Conservation (phyloP, 1,140 invertebrate species). For the Sminthurinus signatus region DNA sequence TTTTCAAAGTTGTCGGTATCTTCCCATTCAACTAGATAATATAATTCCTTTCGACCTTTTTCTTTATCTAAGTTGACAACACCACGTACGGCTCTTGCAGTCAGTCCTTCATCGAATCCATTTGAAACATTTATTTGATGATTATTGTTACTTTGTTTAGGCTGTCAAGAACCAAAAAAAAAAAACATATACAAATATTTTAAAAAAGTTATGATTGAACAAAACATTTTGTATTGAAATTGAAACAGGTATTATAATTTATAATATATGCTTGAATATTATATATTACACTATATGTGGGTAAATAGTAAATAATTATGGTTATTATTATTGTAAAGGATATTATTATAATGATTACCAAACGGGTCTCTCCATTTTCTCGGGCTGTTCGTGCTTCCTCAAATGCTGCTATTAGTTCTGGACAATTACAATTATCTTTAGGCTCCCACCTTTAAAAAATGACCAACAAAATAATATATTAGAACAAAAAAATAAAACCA, state of each 20-base stretch:
- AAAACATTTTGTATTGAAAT: not conserved
- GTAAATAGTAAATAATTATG: not conserved
- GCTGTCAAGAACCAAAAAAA: not conserved
- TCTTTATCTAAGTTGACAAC: conserved; percentile 4
- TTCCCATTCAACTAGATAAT: conserved; percentile 5
- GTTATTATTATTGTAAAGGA: not conserved
- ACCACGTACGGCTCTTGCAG: not conserved
- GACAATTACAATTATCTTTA: conserved; percentile 1
- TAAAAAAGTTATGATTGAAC: not conserved
- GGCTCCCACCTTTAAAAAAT: not conserved
- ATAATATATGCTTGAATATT: not conserved
- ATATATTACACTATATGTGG: not conserved
- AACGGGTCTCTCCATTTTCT: not conserved
- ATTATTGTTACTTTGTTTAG: not conserved
- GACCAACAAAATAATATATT: not conserved
- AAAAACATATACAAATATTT: not conserved
- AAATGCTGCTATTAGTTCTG: not conserved
- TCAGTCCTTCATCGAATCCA: not conserved
- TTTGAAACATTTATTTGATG: not conserved
- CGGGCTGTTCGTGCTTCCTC: not conserved
- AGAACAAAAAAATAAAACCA: not conserved
- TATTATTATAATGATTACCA: no score
- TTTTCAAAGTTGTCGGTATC: not conserved
- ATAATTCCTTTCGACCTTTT: not conserved
- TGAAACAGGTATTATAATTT: not conserved